These are phyloP conservation scores for Heterocephalus glaber DNA, from an alignment of 2,113 vertebrate species.

Conservation along the genomic window DNA sequence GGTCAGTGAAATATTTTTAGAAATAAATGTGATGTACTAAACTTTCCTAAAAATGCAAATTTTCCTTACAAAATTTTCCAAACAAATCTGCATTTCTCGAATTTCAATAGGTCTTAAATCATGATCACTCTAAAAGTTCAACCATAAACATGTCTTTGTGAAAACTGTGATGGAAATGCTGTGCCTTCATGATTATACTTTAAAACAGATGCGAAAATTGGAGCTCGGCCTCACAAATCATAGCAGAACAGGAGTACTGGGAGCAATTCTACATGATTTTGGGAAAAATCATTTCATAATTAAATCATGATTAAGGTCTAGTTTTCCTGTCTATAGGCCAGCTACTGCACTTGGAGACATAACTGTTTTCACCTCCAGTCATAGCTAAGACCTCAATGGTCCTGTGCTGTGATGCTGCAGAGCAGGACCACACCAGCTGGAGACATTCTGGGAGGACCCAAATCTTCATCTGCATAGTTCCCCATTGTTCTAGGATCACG, in stretches of 20 bases:
- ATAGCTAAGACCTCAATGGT: no score
- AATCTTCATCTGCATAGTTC: no score
- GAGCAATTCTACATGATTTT: no score
- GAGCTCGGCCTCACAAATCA: background rate
- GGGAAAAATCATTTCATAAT: no score
- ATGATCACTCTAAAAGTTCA: background rate
- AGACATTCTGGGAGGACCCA: no score
- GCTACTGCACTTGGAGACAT: no score
- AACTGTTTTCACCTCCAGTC: no score
- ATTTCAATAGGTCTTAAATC: conserved; percentile 39
- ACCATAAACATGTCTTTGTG: conserved; percentile 6
- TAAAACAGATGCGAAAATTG: conserved; percentile 45
- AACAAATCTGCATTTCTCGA: conserved; percentile 17
- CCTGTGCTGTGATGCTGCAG: no score
- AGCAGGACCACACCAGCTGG: no score
- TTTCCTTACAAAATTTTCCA: background rate
- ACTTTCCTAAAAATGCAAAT: conserved; percentile 1
- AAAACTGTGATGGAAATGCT: conserved; percentile 48
- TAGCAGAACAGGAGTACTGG: background rate
- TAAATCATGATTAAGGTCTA: no score
- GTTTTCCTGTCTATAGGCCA: no score
- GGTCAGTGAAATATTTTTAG: background rate
- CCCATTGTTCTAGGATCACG: no score
- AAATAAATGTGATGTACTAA: conserved; percentile 8
- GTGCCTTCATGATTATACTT: conserved; percentile 30